A percentile compares a stretch with the other conserved stretches of the same genome.
phyloP scores from a whole-genome alignment of 2,888 invertebrate species.

The Lithophane semibrunnea region DNA sequence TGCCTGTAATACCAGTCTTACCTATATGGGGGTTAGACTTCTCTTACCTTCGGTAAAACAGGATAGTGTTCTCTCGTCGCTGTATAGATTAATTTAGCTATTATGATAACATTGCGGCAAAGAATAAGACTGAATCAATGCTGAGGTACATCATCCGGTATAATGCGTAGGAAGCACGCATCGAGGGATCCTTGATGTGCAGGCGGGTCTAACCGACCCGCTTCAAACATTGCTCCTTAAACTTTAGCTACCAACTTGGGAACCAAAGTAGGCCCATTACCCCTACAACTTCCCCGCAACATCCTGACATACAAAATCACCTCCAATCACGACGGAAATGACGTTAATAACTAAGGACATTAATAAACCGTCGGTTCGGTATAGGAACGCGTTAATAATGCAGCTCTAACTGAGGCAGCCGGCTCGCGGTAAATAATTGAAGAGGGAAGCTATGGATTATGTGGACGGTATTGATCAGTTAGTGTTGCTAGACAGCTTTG shows the following conservation, averaged over 20 bases:
- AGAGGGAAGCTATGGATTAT: slow-evolving; percentile 68
- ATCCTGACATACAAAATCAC: slow-evolving; percentile 25
- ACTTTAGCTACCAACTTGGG: too few relatives aligned
- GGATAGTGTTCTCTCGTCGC: not conserved
- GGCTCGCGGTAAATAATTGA: slow-evolving; percentile 75
- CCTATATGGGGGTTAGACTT: not conserved
- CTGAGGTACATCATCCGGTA: too few relatives aligned
- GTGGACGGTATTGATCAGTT: slow-evolving; percentile 67
- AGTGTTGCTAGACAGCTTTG: slow-evolving; percentile 37
- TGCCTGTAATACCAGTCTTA: not conserved
- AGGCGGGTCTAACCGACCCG: not conserved
- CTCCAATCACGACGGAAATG: slow-evolving; percentile 48
- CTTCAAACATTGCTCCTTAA: not conserved
- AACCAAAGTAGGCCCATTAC: not conserved
- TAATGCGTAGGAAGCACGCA: not conserved
- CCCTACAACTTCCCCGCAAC: not conserved
- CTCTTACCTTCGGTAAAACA: not conserved
- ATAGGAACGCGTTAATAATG: slow-evolving; percentile 68
- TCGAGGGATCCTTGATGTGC: not conserved
- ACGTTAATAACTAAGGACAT: slow-evolving; percentile 44
- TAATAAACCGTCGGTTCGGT: slow-evolving; percentile 45
- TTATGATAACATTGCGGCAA: not conserved
- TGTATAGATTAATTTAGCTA: not conserved
- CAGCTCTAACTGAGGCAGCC: slow-evolving; percentile 69
- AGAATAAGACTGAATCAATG: not conserved